Conservation (phyloP, 2,888 invertebrate species). For the Pyrrhosoma nymphula region DNA sequence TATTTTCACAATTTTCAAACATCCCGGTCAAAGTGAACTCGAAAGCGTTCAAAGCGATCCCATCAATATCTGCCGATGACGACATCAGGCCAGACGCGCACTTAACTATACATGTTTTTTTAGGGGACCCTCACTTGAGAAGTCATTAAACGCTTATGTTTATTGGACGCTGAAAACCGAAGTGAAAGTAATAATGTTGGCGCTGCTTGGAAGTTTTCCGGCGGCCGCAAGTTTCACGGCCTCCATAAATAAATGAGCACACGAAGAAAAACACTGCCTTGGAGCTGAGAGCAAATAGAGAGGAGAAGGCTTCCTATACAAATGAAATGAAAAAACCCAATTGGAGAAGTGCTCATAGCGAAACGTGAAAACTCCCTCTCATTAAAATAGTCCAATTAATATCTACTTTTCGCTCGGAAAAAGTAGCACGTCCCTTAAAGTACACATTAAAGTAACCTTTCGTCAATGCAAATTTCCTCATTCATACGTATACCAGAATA, state of each 20-base stretch:
- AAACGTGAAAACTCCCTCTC: not conserved
- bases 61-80: not conserved
- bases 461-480: too few species aligned
- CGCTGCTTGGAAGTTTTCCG: not conserved
- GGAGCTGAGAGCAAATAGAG: not conserved
- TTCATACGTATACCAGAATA: too few species aligned
- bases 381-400: not conserved
- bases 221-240: not conserved
- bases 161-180: not conserved
- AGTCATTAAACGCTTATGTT: constrained; percentile 21
- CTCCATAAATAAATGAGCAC: not conserved
- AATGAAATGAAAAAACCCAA: too few species aligned
- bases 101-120: not conserved
- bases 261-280: not conserved
- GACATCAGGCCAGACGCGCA: not conserved
- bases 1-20: not conserved
- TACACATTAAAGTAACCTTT: too few species aligned
- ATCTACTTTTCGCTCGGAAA: not conserved
- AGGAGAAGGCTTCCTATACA: too few species aligned
- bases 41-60: not conserved
- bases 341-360: not conserved
- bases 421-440: too few species aligned
- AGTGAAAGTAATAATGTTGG: not conserved
- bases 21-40: not conserved
- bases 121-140: not conserved